These are phyloP conservation scores for Drosophila busckii DNA, from an alignment of 1,140 invertebrate species.

Conservation along the genomic window DNA sequence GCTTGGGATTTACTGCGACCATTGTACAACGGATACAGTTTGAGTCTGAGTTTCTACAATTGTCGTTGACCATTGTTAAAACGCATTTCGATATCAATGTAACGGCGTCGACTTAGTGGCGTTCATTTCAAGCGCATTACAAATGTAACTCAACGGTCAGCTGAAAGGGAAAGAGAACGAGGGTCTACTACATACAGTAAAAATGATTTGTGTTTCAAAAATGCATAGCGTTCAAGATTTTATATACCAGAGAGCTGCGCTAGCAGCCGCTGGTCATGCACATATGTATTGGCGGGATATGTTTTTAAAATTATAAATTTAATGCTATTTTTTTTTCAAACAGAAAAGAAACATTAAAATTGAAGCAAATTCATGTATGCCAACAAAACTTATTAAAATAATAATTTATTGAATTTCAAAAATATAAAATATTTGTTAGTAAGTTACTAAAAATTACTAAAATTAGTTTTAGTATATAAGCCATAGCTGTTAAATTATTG, in stretches of 20 bases:
- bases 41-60: constrained; percentile 22
- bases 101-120: constrained; percentile 54
- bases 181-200: neutral
- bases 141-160: constrained; percentile 53
- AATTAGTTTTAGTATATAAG: too few relatives aligned
- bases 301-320: too few relatives aligned
- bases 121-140: constrained; percentile 60
- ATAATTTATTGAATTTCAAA: too few relatives aligned
- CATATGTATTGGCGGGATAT: too few relatives aligned
- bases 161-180: neutral
- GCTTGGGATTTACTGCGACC: constrained; percentile 50
- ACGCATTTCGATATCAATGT: constrained; percentile 41
- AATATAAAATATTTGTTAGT: too few relatives aligned
- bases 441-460: too few relatives aligned
- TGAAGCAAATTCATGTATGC: too few relatives aligned
- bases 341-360: too few relatives aligned
- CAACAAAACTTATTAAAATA: too few relatives aligned
- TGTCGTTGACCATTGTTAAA: constrained; percentile 40
- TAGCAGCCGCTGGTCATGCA: constrained; percentile 10
- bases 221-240: constrained; percentile 1
- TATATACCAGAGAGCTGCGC: too few relatives aligned
- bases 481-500: too few relatives aligned
- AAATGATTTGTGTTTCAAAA: constrained; percentile 36
- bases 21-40: constrained; percentile 26
- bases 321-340: too few relatives aligned